Evolutionary conservation across 2,113 vertebrate species (phyloP), one percentile per base, ranked within the genome.

Genomic region (Cnemophilus loriae): DNA sequence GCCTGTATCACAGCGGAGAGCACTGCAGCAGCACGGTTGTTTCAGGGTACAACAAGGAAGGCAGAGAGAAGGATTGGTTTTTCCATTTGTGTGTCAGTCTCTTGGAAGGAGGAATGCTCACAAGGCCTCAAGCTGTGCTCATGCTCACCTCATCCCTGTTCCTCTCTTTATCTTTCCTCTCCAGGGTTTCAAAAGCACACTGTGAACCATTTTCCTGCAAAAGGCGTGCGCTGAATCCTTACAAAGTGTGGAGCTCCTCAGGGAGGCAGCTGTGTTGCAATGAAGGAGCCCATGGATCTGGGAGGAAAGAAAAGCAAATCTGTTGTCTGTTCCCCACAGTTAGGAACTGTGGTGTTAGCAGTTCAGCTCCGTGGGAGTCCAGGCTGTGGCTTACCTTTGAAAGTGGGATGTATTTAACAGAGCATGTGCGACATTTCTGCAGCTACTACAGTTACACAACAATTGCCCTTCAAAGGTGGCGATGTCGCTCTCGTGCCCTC

Each of bases 401-500:
- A 65, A 81, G 11, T 1, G 1, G 47, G 16, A 2, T 22, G 49
- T 46, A 15, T 78, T 69, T 49, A 88, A 21, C 32, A 47, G 27
- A 27, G n/a, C 0, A 2, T 15, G 37, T 3, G 1, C 3, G 23
- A 39, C 18, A 21, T 63, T 64, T 55, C 68, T 77, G 64, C 39
- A 77, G 39, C 57, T 46, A 11, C 32, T 22, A 4, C 8, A 6
- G 56, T 56, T 60, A 55, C 50, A 15, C 46, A 28, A 55, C 44
- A 47, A 33, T 16, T n/a, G 37, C 33, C 71, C 37, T 60, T 52
- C 60, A 37, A n/a, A 60, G 50, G 41, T 33, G 16, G 35, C 23
- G 22, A 22, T 1, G 0, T 4, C 7, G 1, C 30, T 65, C 57
- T 52, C 0, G 0, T 47, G 23, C 60, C n/a, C 33, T 42, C 23